Base-by-base conservation (phyloP, 2,888 invertebrate genomes). In the Boloria euphrosyne region DNA sequence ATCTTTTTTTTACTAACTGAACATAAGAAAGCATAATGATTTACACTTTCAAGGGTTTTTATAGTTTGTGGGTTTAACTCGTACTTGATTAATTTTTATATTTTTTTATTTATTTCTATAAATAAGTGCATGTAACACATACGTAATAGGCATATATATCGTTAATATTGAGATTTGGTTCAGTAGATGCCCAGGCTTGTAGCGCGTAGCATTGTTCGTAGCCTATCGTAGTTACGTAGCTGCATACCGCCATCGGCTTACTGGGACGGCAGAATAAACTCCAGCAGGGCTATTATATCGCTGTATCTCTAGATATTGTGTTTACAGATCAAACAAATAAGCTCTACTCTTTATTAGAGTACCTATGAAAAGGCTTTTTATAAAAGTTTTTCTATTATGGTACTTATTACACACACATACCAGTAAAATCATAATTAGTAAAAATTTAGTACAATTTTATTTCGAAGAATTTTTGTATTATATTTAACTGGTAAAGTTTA, bases 141-240 rank as follows among this genome's bases (percentile, higher is more conserved):
- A 38, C 31, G 31, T 38, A 10, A 38, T 10, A 10, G 31, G 3
- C 7, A 10, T 3, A 10, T 31, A 31, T 31, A 31, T 55, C 18
- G 0, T 18, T 14, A 18, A 22, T 1, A 46, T n/a, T 14, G 46
- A 14, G 14, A 14, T 55, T 44, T 55, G 43, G 55, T 44, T 10
- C 31, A 10, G 6, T 14, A 16, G 16, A 49, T 16, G 16, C n/a
- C 16, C 22, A 1, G 4, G 4, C 13, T 54, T 49, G 55, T 63
- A 63, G 62, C 55, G 47, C 43, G 43, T 64, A 46, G 63, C 51
- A 13, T 54, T 4, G n/a, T 22, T 57, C 17, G 27, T 58, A 46
- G 46, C 51, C 31, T 46, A 22, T 51, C 27, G 55, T 57, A 63
- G 31, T 3, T 47, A 50, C 43, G 44, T 59, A 50, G 59, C 14